Conservation (phyloP, 2,797 vertebrate genomes). For the Ciconia nigra region DNA sequence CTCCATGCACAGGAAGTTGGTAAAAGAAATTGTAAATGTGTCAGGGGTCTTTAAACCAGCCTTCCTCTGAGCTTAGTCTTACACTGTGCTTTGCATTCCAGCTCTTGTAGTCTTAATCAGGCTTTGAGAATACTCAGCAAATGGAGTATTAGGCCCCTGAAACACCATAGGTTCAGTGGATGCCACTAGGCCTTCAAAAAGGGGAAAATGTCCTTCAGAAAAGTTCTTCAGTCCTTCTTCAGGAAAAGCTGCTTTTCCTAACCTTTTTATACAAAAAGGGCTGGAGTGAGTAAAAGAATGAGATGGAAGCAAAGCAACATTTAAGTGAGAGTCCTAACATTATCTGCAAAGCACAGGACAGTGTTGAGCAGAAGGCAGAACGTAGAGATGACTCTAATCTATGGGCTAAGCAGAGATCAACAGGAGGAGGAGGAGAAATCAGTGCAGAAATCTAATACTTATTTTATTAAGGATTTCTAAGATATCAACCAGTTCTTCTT, state of each 20-base stretch:
- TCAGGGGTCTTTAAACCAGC: background rate
- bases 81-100: background rate
- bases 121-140: background rate
- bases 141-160: background rate
- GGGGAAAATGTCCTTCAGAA: background rate
- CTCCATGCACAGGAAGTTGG: background rate
- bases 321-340: background rate
- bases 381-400: background rate
- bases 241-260: background rate
- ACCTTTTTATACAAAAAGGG: background rate
- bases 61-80: background rate
- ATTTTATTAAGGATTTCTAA: background rate
- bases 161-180: background rate
- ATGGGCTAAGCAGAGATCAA: background rate
- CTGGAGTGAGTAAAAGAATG: background rate
- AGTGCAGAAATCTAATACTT: background rate
- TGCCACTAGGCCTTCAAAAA: background rate
- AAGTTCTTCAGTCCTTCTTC: background rate
- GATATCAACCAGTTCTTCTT: background rate
- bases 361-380: background rate
- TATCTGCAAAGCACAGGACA: background rate
- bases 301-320: background rate
- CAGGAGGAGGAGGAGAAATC: background rate
- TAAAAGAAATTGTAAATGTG: background rate
- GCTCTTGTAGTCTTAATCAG: background rate